Evolutionary conservation across 2,113 vertebrate genomes (phyloP), one percentile per base, ranked within the genome.

Genomic region (Colius striatus): DNA sequence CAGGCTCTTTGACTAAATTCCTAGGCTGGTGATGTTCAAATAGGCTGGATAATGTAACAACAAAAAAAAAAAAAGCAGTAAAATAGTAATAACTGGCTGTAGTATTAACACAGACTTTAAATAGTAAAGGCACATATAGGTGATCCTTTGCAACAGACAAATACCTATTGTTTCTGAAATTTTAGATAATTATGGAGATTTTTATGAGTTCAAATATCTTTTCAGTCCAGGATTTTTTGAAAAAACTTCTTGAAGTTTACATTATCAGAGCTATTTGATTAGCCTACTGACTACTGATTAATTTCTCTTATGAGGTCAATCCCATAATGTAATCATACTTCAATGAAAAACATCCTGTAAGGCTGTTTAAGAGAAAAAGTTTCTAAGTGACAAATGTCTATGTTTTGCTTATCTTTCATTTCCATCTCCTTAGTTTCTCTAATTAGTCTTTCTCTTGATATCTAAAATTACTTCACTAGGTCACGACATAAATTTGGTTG

Each of bases 1-100:
- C 53, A 71, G 66, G 48, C 41, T 95, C 84, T 95, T 95, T 96
- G 90, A 95, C 92, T 96, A 87, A 94, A 92, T 80, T 73, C 66
- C 11, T 26, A 68, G 70, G 25, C 63, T 94, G 73, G 50, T 87
- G 74, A 38, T 90, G 92, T 85, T 96, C 83, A 94, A 68, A 82
- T 55, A 91, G 3, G 12, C 75, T 72, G 74, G 68, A 84, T 90
- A 84, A 74, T 67, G n/a, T 66, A 96, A 81, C 70, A 82, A 96
- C 95, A 92, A 36, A 86, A 96, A 96, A 95, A 92, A 36, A 86
- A 96, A 87, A 14, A 86, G 50, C 43, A 85, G 32, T 66, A 96
- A 88, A 95, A 25, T 27, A 70, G 72, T 75, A 65, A 84, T n/a
- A 68, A 75, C 41, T 71, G 82, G 70, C 60, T 80, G 77, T 41